Percentiles rank a stretch among this genome's conserved stretches.
Evolutionary conservation across 2,797 vertebrate species (phyloP).

Genomic region (Melanotaenia nigrans): DNA sequence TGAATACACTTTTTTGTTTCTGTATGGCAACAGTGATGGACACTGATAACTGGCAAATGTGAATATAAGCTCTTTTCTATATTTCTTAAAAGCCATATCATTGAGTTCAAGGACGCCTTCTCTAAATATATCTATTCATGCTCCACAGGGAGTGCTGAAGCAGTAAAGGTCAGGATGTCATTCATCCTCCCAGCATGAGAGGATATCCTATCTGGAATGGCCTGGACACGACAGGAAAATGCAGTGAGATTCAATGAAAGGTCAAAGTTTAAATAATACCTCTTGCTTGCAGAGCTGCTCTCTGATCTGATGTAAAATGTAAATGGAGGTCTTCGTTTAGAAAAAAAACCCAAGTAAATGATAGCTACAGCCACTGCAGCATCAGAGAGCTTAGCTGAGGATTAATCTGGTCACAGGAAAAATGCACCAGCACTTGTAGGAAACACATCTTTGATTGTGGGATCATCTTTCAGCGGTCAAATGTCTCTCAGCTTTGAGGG

Average conservation of each 20-base stretch:
- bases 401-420: neutral
- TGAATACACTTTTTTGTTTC: neutral
- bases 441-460: neutral
- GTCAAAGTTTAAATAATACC: conserved; percentile 58
- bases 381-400: neutral
- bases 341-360: neutral
- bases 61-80: neutral
- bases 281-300: conserved; percentile 18
- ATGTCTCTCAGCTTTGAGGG: neutral
- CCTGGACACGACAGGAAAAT: conserved; percentile 58
- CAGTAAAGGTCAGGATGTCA: conserved; percentile 69
- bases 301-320: conserved; percentile 24
- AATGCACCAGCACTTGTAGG: neutral
- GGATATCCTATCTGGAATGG: conserved; percentile 64
- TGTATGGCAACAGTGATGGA: neutral
- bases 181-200: conserved; percentile 70
- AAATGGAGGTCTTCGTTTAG: neutral
- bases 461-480: neutral
- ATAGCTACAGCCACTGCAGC: neutral
- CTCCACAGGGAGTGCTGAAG: conserved; percentile 32
- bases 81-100: neutral
- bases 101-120: conserved; percentile 33
- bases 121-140: conserved; percentile 42
- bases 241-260: conserved; percentile 49
- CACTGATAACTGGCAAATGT: neutral